Conservation (phyloP, 2,113 vertebrate species). For the Sterrhoptilus dennistouni region DNA sequence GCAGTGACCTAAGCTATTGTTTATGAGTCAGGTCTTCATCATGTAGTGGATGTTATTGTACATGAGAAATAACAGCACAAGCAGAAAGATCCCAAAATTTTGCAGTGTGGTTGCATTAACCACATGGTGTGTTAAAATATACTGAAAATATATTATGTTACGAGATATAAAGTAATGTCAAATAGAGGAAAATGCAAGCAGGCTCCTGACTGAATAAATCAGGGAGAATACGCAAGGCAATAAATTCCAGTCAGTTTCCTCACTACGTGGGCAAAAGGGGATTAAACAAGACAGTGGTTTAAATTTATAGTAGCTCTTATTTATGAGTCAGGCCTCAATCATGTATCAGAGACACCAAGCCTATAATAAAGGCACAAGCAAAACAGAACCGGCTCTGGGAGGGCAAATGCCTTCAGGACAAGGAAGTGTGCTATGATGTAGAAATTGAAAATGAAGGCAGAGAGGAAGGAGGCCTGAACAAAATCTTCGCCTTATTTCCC, state of each 20-base stretch:
- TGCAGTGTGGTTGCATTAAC: background rate
- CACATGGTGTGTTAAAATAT: slow-evolving; percentile 59
- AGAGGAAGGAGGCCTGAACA: slow-evolving; percentile 5
- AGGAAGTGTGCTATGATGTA: background rate
- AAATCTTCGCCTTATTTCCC: background rate
- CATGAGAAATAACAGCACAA: slow-evolving; percentile 10
- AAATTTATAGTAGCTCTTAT: slow-evolving; percentile 72
- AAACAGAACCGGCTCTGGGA: slow-evolving; percentile 53
- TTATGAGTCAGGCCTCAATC: slow-evolving; percentile 75
- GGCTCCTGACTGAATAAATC: slow-evolving; percentile 72
- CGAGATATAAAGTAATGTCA: slow-evolving; percentile 62
- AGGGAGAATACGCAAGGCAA: slow-evolving; percentile 61
- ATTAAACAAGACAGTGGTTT: slow-evolving; percentile 70
- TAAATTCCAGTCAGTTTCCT: slow-evolving; percentile 71
- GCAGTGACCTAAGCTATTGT: slow-evolving; percentile 20
- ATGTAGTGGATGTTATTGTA: slow-evolving; percentile 6
- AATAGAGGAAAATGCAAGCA: slow-evolving; percentile 67
- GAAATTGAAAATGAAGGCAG: slow-evolving; percentile 28
- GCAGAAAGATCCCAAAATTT: slow-evolving; percentile 39
- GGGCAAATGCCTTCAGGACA: slow-evolving; percentile 56
- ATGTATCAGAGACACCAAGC: slow-evolving; percentile 62
- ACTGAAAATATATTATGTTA: slow-evolving; percentile 68
- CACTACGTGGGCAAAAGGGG: slow-evolving; percentile 69
- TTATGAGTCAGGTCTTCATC: slow-evolving; percentile 49
- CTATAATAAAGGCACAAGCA: slow-evolving; percentile 64